A percentile compares a stretch with the other conserved stretches of the same genome.
Conservation (phyloP, 1,140 invertebrate genomes). For the Zaprionus capensis region DNA sequence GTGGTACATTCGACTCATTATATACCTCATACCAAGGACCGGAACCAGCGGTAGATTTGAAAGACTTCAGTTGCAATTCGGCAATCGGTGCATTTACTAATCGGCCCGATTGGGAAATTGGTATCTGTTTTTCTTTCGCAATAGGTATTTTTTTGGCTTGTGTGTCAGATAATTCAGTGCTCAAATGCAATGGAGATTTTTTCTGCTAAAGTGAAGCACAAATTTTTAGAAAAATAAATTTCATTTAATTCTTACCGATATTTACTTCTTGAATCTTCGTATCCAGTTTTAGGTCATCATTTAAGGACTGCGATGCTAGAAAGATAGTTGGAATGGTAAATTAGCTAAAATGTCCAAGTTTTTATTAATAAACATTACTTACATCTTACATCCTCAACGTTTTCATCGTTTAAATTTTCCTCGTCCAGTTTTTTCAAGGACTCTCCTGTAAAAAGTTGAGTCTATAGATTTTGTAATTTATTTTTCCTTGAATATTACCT, state of each 20-base stretch:
- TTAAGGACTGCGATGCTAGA: background rate
- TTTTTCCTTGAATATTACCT: background rate
- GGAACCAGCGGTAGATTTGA: slow-evolving; percentile 43
- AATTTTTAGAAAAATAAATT: slow-evolving; percentile 51
- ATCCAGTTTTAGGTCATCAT: background rate
- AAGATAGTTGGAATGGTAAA: background rate
- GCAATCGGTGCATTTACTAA: slow-evolving; percentile 61
- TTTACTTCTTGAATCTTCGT: slow-evolving; percentile 51
- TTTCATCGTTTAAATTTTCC: background rate
- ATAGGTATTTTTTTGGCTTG: slow-evolving; percentile 58
- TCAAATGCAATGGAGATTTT: slow-evolving; percentile 61
- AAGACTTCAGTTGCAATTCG: slow-evolving; percentile 69
- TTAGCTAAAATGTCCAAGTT: background rate
- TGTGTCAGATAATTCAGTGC: slow-evolving; percentile 70
- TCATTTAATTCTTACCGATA: slow-evolving; percentile 55
- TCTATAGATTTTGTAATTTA: background rate
- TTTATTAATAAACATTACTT: background rate
- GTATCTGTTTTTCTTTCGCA: slow-evolving; percentile 54
- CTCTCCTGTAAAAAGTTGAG: background rate
- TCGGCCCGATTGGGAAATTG: slow-evolving; percentile 46
- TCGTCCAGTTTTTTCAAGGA: background rate
- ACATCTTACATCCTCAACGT: background rate
- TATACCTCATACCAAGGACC: slow-evolving; percentile 62
- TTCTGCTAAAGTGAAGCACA: slow-evolving; percentile 75
- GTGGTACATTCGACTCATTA: slow-evolving; percentile 12